Evolutionary conservation across 1,140 invertebrate genomes (phyloP), one percentile per base, ranked within the genome.

Genomic region (Cepaea nemoralis): DNA sequence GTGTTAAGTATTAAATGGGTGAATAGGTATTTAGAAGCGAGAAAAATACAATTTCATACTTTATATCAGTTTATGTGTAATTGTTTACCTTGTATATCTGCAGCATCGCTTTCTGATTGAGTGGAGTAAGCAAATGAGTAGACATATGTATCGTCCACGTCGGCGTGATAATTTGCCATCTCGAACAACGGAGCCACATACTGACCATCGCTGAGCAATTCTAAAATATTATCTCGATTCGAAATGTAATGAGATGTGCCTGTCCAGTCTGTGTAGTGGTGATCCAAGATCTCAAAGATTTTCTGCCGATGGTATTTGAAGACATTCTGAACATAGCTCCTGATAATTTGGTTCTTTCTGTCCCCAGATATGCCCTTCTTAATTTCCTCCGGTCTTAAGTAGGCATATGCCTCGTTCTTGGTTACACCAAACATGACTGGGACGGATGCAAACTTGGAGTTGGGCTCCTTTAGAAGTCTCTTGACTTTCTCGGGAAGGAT

Each of bases 271-370:
- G 87, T 87, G 91, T 99, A 99, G 90, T 99, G 97, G 91, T 99
- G 98, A 84, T 99, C 95, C 35, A 98, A 95, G 55, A 98, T 98
- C 87, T 98, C 97, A 92, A 97, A 98, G 90, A 99, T 98, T 91
- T 99, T 97, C 87, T 97, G 97, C 83, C 98, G 93, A 91, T 99
- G 97, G 77, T 89, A 97, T 88, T 95, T 95, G n/a, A 95, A 94
- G 90, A 97, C 95, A 90, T 96, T 96, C 33, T 97, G 95, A 63
- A 94, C 93, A 88, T 99, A 96, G 14, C 97, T 98, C 84, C 97
- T 94, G 85, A 99, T 94, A 86, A 98, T 97, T 90, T 95, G 95
- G 89, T 97, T 96, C 81, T 97, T 94, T 81, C 96, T 93, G 87
- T 96, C 95, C 66, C 96, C 95, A 88, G 97, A 96, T 88, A 99